Percentiles rank a stretch among this genome's conserved stretches.
Conservation (phyloP, 2,888 invertebrate species). For the Orthosia cruda region DNA sequence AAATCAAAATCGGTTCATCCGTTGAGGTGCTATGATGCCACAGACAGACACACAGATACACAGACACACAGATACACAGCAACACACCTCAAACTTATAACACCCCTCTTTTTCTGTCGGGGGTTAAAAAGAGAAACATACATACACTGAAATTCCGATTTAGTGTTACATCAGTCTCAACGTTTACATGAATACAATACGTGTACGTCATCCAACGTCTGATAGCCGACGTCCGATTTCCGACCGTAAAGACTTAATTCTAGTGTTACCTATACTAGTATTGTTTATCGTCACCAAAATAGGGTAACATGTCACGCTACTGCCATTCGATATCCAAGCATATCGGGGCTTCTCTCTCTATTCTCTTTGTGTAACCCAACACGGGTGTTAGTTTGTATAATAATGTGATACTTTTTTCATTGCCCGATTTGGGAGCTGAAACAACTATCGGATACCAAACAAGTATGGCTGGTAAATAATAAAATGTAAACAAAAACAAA, state of each 20-base stretch:
- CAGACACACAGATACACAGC: no score
- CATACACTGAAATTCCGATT: slow-evolving; percentile 39
- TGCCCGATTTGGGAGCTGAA: slow-evolving; percentile 45
- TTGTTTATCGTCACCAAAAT: slow-evolving; percentile 64
- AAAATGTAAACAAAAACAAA: slow-evolving; percentile 63
- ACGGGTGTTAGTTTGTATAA: slow-evolving; percentile 52
- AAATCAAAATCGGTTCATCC: no score
- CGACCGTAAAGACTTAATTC: slow-evolving; percentile 52
- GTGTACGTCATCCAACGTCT: slow-evolving; percentile 40
- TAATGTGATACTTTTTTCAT: slow-evolving; percentile 49
- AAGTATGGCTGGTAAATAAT: slow-evolving; percentile 43
- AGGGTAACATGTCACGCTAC: slow-evolving; percentile 70
- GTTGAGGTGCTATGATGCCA: no score
- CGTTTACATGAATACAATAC: slow-evolving; percentile 47
- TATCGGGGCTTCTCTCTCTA: slow-evolving; percentile 72
- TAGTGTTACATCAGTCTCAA: slow-evolving; percentile 37
- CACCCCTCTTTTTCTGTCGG: no score
- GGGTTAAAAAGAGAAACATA: slow-evolving; percentile 31
- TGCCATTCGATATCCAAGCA: slow-evolving; percentile 74
- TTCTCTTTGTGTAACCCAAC: slow-evolving; percentile 60
- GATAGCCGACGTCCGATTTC: slow-evolving; percentile 22
- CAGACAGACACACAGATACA: no score
- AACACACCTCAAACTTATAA: no score
- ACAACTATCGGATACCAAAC: slow-evolving; percentile 51
- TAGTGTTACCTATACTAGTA: slow-evolving; percentile 45